Conservation (phyloP, 2,113 vertebrate species). For the Alaudala cheleensis region DNA sequence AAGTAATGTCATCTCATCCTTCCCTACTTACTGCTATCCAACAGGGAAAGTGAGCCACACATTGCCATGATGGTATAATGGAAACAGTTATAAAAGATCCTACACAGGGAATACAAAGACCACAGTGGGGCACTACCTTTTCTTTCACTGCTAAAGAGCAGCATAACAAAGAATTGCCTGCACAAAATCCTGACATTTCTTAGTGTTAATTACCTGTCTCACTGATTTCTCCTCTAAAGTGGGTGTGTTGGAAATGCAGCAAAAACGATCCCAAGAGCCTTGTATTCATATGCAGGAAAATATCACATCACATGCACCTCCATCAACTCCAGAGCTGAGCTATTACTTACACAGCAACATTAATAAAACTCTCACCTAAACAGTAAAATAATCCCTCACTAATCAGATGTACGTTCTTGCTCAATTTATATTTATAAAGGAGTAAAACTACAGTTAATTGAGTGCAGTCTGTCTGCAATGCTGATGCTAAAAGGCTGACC, state of each 20-base stretch:
- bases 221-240: not conserved
- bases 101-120: not conserved
- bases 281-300: not conserved
- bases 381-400: not conserved
- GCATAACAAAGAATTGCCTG: not conserved
- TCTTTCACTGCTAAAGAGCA: not conserved
- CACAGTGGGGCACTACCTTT: not conserved
- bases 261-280: not conserved
- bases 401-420: not conserved
- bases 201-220: not conserved
- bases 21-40: not conserved
- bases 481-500: not conserved
- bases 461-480: not conserved
- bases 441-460: not conserved
- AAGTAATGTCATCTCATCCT: not conserved
- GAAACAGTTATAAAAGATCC: not conserved
- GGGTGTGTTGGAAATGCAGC: not conserved
- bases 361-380: not conserved
- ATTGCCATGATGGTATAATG: not conserved
- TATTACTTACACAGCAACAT: not conserved
- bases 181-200: not conserved
- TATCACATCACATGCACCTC: accelerated
- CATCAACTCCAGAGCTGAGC: not conserved
- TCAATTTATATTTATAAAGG: not conserved
- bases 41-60: not conserved